Conservation (phyloP, 1,140 invertebrate species). For the Bombus superbus region DNA sequence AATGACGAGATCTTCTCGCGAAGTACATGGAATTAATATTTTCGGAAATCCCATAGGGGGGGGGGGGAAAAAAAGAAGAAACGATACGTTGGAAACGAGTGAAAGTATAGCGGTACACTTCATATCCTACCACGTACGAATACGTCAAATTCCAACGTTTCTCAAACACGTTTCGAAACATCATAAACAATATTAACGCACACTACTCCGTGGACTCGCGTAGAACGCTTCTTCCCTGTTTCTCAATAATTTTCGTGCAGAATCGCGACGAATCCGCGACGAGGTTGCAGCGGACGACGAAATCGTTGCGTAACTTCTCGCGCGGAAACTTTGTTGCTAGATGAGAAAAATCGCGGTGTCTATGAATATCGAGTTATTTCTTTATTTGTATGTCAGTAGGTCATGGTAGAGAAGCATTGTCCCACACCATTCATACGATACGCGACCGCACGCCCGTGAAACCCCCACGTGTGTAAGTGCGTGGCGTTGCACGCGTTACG, state of each 20-base stretch:
- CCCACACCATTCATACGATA: conserved; percentile 60
- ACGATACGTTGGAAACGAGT: conserved; percentile 51
- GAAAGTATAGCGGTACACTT: conserved; percentile 63
- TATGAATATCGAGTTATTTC: conserved; percentile 42
- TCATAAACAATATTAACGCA: conserved; percentile 11
- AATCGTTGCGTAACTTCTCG: background rate
- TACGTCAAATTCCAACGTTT: conserved; percentile 43
- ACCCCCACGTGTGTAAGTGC: conserved; percentile 31
- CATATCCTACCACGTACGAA: background rate
- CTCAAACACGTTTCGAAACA: conserved; percentile 48
- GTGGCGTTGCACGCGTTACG: conserved; percentile 35
- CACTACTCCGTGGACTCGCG: background rate
- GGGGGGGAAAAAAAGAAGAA: background rate
- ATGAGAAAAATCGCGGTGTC: background rate
- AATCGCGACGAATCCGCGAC: too few species aligned
- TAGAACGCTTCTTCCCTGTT: background rate
- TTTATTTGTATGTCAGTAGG: conserved; percentile 76
- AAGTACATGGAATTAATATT: background rate
- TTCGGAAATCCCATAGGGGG: background rate
- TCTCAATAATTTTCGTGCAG: background rate
- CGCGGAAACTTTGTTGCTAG: background rate
- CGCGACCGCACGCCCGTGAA: conserved; percentile 44
- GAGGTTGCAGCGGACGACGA: background rate
- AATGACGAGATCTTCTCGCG: background rate
- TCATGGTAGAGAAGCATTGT: conserved; percentile 73